These are phyloP conservation scores for Pardosa pseudoannulata DNA, from an alignment of 2,888 invertebrate genomes.

Conservation along the genomic window DNA sequence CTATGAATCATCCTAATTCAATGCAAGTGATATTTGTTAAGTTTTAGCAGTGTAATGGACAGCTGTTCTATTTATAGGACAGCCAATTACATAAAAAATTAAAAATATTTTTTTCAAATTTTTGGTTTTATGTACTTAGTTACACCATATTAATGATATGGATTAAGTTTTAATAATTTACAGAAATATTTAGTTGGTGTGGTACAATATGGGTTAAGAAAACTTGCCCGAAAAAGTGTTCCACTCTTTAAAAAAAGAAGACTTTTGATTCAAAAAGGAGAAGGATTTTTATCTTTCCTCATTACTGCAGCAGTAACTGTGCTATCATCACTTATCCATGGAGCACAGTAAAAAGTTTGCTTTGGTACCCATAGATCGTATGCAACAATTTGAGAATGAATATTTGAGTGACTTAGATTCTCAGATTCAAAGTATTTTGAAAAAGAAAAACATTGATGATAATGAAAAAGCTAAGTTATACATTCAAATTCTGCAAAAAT, in stretches of 20 bases:
- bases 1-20: too few relatives aligned
- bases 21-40: too few relatives aligned
- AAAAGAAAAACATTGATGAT: neutral
- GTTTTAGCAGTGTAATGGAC: too few relatives aligned
- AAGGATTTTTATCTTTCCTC: conserved; percentile 27
- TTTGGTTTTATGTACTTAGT: too few relatives aligned
- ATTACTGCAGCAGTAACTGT: conserved; percentile 20
- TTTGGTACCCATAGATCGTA: conserved; percentile 1
- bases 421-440: conserved; percentile 4
- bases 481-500: conserved; percentile 7
- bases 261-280: conserved; percentile 25
- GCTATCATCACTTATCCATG: conserved; percentile 13
- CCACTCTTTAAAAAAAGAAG: conserved; percentile 28
- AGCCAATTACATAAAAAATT: too few relatives aligned
- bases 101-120: too few relatives aligned
- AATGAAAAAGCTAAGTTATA: conserved; percentile 17
- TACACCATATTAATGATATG: too few relatives aligned
- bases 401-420: conserved; percentile 3
- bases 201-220: too few relatives aligned
- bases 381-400: conserved; percentile 18
- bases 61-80: too few relatives aligned
- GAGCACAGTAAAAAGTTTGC: conserved; percentile 34
- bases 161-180: too few relatives aligned
- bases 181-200: too few relatives aligned
- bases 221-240: conserved; percentile 9